Percentiles rank a stretch among this genome's conserved stretches.
phyloP scores from a whole-genome alignment of 92 coral and sea anemone species.

The Nematostella vectensis region DNA sequence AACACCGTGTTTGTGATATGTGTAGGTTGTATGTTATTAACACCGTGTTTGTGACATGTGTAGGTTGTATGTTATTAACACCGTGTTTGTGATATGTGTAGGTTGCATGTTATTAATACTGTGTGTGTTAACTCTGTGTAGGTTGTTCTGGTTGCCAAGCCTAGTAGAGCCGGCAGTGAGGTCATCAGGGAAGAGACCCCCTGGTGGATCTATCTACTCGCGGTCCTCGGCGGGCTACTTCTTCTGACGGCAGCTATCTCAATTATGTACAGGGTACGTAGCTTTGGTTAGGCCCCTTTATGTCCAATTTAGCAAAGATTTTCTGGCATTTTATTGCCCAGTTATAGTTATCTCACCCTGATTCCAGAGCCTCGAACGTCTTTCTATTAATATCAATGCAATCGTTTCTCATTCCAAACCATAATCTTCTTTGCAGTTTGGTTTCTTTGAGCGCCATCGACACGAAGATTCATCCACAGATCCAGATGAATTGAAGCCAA shows the following conservation, averaged over 20 bases:
- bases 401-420: too few relatives aligned
- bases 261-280: constrained; percentile 54
- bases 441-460: constrained; percentile 5
- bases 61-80: too few relatives aligned
- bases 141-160: background rate
- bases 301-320: background rate
- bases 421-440: constrained; percentile 11
- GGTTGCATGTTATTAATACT: too few relatives aligned
- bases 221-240: constrained; percentile 55
- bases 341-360: background rate
- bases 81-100: too few relatives aligned
- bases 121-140: too few relatives aligned
- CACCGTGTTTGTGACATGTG: too few relatives aligned
- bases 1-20: too few relatives aligned
- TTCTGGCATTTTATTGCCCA: background rate
- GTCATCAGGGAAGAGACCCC: constrained; percentile 25
- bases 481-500: constrained; percentile 15
- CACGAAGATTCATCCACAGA: constrained; percentile 1
- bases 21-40: too few relatives aligned
- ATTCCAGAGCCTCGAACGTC: too few relatives aligned
- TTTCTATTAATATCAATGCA: too few relatives aligned
- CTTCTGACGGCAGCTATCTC: constrained; percentile 30
- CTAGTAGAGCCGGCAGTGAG: constrained; percentile 2
- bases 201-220: constrained; percentile 53
- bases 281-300: background rate